These are phyloP conservation scores for Chelon labrosus DNA, from an alignment of 2,797 vertebrate species.

Conservation along the genomic window DNA sequence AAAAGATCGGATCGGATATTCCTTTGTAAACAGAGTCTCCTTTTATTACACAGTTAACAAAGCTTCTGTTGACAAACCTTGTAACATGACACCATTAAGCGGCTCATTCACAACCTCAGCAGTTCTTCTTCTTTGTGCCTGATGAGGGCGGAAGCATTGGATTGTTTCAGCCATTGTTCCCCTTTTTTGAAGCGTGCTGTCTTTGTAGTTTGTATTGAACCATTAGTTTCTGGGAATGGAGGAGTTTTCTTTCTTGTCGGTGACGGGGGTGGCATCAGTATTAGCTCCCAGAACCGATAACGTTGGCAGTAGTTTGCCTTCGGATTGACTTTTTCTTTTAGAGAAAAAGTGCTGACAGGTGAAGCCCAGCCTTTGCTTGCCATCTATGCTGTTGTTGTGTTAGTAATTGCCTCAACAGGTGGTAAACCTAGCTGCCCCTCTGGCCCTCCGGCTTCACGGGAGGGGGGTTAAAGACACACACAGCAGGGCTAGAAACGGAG, in stretches of 20 bases:
- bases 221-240: background rate
- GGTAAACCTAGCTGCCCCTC: conserved; percentile 70
- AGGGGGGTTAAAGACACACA: conserved; percentile 42
- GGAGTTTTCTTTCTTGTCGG: background rate
- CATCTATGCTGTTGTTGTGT: conserved; percentile 66
- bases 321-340: conserved; percentile 11
- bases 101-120: background rate
- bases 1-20: background rate
- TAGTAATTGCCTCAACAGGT: conserved; percentile 83
- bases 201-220: background rate
- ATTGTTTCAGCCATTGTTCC: conserved; percentile 8
- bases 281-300: background rate
- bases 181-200: background rate
- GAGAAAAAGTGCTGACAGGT: conserved; percentile 41
- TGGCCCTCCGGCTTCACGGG: conserved; percentile 38
- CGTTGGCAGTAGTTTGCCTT: background rate
- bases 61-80: background rate
- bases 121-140: background rate
- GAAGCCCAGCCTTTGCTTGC: conserved; percentile 34
- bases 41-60: background rate
- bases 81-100: conserved; percentile 8
- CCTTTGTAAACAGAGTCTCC: background rate
- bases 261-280: too few species aligned
- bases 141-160: background rate
- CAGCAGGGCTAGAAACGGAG: conserved; percentile 63